A percentile compares a stretch with the other conserved stretches of the same genome.
These are phyloP conservation scores for Drosophila varians DNA, from an alignment of 1,140 invertebrate species.

Conservation along the genomic window DNA sequence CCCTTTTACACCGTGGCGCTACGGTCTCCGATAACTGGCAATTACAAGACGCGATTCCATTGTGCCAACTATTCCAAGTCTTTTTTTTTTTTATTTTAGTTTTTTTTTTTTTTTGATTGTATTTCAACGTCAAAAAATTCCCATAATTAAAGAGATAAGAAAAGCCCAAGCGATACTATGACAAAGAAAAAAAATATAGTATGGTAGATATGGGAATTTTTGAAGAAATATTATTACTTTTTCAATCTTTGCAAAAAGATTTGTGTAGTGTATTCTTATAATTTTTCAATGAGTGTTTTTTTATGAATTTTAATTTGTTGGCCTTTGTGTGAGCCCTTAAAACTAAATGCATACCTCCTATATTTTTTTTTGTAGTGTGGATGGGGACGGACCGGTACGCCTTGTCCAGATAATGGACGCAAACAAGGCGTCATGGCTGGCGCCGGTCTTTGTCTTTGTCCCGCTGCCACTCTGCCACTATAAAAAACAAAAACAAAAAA, in stretches of 20 bases:
- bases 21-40: neutral
- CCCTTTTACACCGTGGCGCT: slow-evolving; percentile 19
- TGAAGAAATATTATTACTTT: no score
- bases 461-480: slow-evolving; percentile 20
- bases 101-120: neutral
- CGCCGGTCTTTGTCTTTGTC: slow-evolving; percentile 57
- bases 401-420: slow-evolving; percentile 59
- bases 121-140: neutral
- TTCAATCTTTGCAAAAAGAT: no score
- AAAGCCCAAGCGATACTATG: slow-evolving; percentile 7
- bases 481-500: slow-evolving; percentile 14
- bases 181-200: neutral
- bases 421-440: slow-evolving; percentile 55
- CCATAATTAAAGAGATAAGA: neutral
- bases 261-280: no score
- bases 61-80: neutral
- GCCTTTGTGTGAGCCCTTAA: neutral
- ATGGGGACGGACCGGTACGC: neutral
- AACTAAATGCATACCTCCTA: neutral
- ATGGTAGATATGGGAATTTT: neutral
- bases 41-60: neutral
- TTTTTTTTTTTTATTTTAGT: neutral
- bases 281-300: no score
- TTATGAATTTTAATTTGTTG: no score
- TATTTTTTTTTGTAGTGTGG: neutral